A percentile compares a stretch with the other conserved stretches of the same genome.
Evolutionary conservation across 2,888 invertebrate genomes (phyloP).

Genomic region (Tetrapedia diversipes): DNA sequence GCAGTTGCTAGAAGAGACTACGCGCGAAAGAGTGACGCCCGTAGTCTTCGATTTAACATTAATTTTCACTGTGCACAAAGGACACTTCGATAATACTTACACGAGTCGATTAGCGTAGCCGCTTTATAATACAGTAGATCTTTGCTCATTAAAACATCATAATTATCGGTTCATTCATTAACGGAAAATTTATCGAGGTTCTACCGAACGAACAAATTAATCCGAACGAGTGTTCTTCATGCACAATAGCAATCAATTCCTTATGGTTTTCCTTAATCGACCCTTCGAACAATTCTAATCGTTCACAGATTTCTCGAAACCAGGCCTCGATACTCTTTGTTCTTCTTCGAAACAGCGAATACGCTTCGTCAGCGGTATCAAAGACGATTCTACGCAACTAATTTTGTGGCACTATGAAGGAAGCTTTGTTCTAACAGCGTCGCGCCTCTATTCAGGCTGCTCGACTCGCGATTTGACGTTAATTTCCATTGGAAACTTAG

Average conservation of each 20-base stretch:
- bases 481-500: neutral
- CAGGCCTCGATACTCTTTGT: neutral
- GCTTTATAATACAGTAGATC: no score
- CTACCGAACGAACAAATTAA: no score
- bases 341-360: slow-evolving; percentile 2
- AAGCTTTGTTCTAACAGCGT: slow-evolving; percentile 39
- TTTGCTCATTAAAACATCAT: no score
- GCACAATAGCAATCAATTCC: neutral
- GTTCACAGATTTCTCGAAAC: neutral
- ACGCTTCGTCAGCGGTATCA: slow-evolving; percentile 35
- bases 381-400: slow-evolving; percentile 46
- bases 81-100: slow-evolving; percentile 9
- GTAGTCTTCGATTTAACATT: neutral
- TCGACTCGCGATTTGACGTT: slow-evolving; percentile 4
- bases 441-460: neutral
- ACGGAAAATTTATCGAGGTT: no score
- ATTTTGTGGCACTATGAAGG: slow-evolving; percentile 59
- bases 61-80: neutral
- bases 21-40: neutral
- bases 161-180: no score
- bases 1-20: neutral
- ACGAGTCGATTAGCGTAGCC: neutral
- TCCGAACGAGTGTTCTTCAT: slow-evolving; percentile 12
- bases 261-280: neutral
- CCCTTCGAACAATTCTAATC: neutral